Base-by-base conservation (phyloP, 2,888 invertebrate species). In the Micoletzkya japonica region DNA sequence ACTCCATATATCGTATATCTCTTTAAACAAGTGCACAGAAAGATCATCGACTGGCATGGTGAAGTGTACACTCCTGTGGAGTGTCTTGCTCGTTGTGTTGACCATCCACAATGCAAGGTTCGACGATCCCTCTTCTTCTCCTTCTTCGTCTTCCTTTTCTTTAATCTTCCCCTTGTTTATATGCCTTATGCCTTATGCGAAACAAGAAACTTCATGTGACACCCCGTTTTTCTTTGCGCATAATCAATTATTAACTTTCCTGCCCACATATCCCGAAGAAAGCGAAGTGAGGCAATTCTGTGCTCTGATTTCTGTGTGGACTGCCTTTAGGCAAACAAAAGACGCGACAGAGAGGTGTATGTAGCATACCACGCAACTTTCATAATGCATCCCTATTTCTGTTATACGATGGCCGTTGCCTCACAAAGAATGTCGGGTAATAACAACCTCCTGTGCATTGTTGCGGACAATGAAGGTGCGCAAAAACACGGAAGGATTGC, bases 31-130 rank as follows among this genome's bases (percentile, higher is more conserved):
- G 70, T 68, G 24, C 68, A 68, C 68, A 57, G 36, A 49, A 68
- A 58, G 36, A 58, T 68, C 44, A 34, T 68, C 36, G 68, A 57
- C 28, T 68, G 68, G 68, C 57, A 68, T 10, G n/a, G 30, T 10
- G 44, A 58, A 20, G 50, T 77, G 24, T 75, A 75, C 58, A 77
- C 79, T 1, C 73, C 76, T 36, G 74, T 77, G 30, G 74, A 74
- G 2, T 79, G 79, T 57, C 70, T 79, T 4, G 73, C 74, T 2
- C 72, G 72, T 37, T 79, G 79, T 36, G 71, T 79, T 37, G 77
- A 79, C 36, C 70, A 77, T 26, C 32, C 26, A 30, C 59, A 73
- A 3, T 79, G 79, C 74, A 76, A 74, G 69, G 78, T 78, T 44
- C 17, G n/a, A 36, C n/a, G 49, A 1, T 34, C 34, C 36, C 14